Base-by-base conservation (phyloP, 1,140 invertebrate genomes). In the Mesaphorura yosii region DNA sequence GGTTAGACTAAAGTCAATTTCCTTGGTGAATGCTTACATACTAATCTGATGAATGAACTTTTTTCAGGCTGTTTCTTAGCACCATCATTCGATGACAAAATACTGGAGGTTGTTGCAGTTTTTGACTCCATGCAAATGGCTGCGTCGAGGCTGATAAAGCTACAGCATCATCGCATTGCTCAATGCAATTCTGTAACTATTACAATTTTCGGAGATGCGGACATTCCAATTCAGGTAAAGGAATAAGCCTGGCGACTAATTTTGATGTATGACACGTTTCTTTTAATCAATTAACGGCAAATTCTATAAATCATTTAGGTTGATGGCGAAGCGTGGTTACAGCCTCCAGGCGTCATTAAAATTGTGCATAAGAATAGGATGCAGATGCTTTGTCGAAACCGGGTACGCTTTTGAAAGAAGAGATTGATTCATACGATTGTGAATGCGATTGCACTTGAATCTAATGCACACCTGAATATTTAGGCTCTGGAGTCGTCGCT, bases 301-400 rank as follows among this genome's bases (percentile, higher is more conserved):
- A n/a, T n/a, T n/a, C n/a, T n/a, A n/a, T n/a, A n/a, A n/a, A n/a
- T 40, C n/a, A 38, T 25, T 25, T 88, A 95, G 72, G 92, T 96
- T 19, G 92, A 97, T 70, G 92, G 93, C 0, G 93, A 98, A 72
- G 91, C 93, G 10, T 98, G 93, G 93, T 75, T 95, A n/a, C 92
- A 97, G 70, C 88, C 88, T 1, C 91, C 93, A 0, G 92, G 92
- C 26, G 88, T 91, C 64, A 91, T 97, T 61, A 78, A 88, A 39
- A 94, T 97, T 50, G 81, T 93, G 60, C 92, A 96, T 69, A 96
- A 96, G 72, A 97, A 96, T 72, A 76, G 91, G 54, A 90, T 93
- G 66, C 91, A 94, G 73, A 92, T 97, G 84, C 71, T 97, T 3
- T 91, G 85, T 62, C 73, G 91, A 42, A 93, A 94, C 67, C 75